Base-by-base conservation (phyloP, 2,797 vertebrate genomes). In the Galago senegalensis region DNA sequence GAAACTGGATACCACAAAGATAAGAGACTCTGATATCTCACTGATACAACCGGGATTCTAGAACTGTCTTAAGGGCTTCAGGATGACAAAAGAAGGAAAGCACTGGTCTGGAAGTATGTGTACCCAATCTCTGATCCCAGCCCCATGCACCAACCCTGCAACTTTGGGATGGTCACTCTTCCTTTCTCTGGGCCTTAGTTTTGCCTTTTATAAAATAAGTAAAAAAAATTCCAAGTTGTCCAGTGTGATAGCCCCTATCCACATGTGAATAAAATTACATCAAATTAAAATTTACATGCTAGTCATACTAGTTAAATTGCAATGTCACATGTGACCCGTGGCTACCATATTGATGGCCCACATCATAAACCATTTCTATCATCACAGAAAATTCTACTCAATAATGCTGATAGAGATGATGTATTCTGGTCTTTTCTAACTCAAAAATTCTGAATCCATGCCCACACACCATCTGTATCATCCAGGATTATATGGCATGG, bases 401-500 rank as follows among this genome's bases (percentile, higher is more conserved):
- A 65, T 49, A 53, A 34, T 7, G 7, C 5, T 65, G 43, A 43
- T 87, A 91, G 61, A 81, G 34, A 85, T 89, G 27, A 85, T 79
- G 7, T 40, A 12, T 37, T 27, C 34, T 37, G 27, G 11, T 85
- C 16, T 91, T 93, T 87, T 89, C 46, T 31, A 94, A 93, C 49
- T 91, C 27, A 7, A 23, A 93, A 89, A 53, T 53, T 87, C 69
- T 95, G 72, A 97, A 77, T 63, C 34, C 21, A 23, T 76, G 67
- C 96, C 94, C 67, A 84, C 93, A 91, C 7, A 75, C 95, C 96
- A 97, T 97, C 96, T 97, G 94, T 90, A 63, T 29, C 56, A 85
- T 80, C n/a, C 86, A 53, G 58, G 69, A 95, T 94, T 87, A 89
- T 61, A 85, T 91, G 46, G 80, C 92, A 85, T 40, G 82, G 86